These are phyloP conservation scores for Nothobranchius furzeri DNA, from an alignment of 2,113 vertebrate genomes.

Conservation along the genomic window DNA sequence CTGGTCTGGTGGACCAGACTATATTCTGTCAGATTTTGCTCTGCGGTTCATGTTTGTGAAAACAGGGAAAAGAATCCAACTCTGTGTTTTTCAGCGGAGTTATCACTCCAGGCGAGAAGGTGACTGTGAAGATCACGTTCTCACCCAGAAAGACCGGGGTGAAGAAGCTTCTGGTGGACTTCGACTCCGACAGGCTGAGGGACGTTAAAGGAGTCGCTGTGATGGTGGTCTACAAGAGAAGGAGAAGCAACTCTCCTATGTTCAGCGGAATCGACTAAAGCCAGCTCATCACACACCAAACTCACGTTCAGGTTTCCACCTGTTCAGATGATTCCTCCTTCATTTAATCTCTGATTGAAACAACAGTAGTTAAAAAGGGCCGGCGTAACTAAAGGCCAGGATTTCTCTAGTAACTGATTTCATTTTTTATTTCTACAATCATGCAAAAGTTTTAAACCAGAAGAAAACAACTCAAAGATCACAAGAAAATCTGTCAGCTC, in stretches of 20 bases:
- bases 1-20: too few relatives aligned
- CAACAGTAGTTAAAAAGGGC: too few relatives aligned
- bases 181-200: constrained; percentile 77
- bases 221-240: constrained; percentile 65
- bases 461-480: too few relatives aligned
- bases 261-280: neutral
- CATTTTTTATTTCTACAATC: too few relatives aligned
- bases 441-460: too few relatives aligned
- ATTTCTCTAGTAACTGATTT: too few relatives aligned
- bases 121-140: constrained; percentile 69
- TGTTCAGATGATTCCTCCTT: too few relatives aligned
- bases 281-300: neutral
- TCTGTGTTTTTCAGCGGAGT: constrained; percentile 49
- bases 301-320: too few relatives aligned
- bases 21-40: neutral
- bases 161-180: constrained; percentile 80
- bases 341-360: too few relatives aligned
- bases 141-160: constrained; percentile 69
- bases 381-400: too few relatives aligned
- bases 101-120: constrained; percentile 70
- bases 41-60: neutral
- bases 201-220: constrained; percentile 77
- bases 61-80: neutral
- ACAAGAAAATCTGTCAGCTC: too few relatives aligned
- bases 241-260: too few relatives aligned